Percentiles rank a stretch among this genome's conserved stretches.
phyloP scores from a whole-genome alignment of 2,797 vertebrate genomes.

The Nannoperca obscura region DNA sequence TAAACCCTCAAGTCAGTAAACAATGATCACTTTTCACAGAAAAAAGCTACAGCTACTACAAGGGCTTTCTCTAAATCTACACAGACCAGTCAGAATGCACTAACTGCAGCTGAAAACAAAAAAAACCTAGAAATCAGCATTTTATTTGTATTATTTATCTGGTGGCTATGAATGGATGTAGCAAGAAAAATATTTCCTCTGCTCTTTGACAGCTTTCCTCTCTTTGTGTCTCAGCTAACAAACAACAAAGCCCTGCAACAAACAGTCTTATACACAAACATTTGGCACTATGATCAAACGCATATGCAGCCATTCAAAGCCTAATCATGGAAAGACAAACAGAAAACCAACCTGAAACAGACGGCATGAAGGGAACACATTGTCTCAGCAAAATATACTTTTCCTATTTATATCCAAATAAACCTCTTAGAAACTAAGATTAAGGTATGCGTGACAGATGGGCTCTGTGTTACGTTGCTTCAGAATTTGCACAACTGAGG shows the following conservation, averaged over 20 bases:
- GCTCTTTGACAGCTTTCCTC: slow-evolving; percentile 49
- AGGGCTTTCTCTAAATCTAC: slow-evolving; percentile 21
- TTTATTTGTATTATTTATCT: slow-evolving; percentile 58
- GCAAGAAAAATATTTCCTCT: slow-evolving; percentile 47
- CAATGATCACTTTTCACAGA: slow-evolving; percentile 26
- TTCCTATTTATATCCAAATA: slow-evolving; percentile 56
- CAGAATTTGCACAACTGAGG: slow-evolving; percentile 28
- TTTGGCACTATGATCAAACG: slow-evolving; percentile 71
- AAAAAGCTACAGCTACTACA: slow-evolving; percentile 14
- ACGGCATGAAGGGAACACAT: slow-evolving; percentile 52
- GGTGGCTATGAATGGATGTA: slow-evolving; percentile 49
- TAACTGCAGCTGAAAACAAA: slow-evolving; percentile 5
- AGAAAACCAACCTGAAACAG: slow-evolving; percentile 59
- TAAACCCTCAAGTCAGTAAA: slow-evolving; percentile 33
- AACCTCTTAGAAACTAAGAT: slow-evolving; percentile 62
- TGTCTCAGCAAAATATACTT: slow-evolving; percentile 57
- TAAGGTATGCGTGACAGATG: slow-evolving; percentile 58
- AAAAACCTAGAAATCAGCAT: slow-evolving; percentile 51
- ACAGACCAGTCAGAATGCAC: slow-evolving; percentile 27
- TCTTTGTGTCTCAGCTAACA: slow-evolving; percentile 54
- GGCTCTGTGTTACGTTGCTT: slow-evolving; percentile 19
- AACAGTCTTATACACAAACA: slow-evolving; percentile 56
- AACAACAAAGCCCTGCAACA: slow-evolving; percentile 69
- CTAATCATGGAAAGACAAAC: slow-evolving; percentile 60
- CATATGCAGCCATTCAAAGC: slow-evolving; percentile 60